phyloP scores from a whole-genome alignment of 2,888 invertebrate species.

The Prenolepis imparis region DNA sequence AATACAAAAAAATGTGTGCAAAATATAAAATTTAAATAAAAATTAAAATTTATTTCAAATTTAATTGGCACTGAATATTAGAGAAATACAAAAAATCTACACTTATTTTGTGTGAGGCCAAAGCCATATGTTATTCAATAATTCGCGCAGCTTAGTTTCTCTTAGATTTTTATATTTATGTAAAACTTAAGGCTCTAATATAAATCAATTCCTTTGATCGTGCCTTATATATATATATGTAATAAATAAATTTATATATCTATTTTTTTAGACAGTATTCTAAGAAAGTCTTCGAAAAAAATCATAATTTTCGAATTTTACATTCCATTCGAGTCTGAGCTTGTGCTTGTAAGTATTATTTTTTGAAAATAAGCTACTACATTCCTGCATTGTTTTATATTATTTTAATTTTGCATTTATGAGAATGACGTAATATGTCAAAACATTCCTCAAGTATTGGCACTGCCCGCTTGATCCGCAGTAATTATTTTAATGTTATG shows the following conservation, averaged over 20 bases:
- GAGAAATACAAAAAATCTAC: neutral
- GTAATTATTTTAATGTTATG: slow-evolving; percentile 25
- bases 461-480: slow-evolving; percentile 19
- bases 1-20: neutral
- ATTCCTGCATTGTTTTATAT: slow-evolving; percentile 43
- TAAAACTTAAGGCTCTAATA: neutral
- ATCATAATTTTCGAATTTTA: slow-evolving; percentile 53
- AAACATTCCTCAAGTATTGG: slow-evolving; percentile 34
- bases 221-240: slow-evolving; percentile 38
- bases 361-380: slow-evolving; percentile 42
- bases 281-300: slow-evolving; percentile 28
- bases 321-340: slow-evolving; percentile 67
- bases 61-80: neutral
- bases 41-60: neutral
- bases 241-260: slow-evolving; percentile 33
- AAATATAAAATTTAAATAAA: neutral
- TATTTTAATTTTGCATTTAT: slow-evolving; percentile 25
- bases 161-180: neutral
- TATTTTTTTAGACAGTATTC: slow-evolving; percentile 32
- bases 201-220: slow-evolving; percentile 25
- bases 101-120: slow-evolving; percentile 12
- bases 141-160: neutral
- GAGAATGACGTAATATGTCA: slow-evolving; percentile 4
- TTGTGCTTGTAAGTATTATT: slow-evolving; percentile 58
- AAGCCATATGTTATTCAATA: slow-evolving; percentile 13